Evolutionary conservation across 2,797 vertebrate genomes (phyloP).

Genomic region (Spinus olivaceus): DNA sequence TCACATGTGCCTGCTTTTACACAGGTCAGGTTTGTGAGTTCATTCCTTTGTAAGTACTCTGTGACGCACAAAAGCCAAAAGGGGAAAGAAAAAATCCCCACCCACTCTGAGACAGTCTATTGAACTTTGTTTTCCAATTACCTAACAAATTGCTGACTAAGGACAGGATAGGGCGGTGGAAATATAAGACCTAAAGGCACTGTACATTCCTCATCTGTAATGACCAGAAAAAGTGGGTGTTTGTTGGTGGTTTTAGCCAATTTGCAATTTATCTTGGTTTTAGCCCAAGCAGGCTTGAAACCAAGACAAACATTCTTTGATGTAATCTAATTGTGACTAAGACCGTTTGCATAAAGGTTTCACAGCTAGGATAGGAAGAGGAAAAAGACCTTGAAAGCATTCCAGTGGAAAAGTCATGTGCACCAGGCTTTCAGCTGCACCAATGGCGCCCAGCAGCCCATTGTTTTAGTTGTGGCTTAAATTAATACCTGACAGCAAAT

Average conservation of each 20-base stretch:
- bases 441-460: conserved; percentile 30
- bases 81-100: conserved; percentile 51
- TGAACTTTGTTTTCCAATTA: conserved; percentile 52
- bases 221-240: conserved; percentile 35
- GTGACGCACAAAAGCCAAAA: conserved; percentile 48
- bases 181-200: conserved; percentile 13
- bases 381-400: conserved; percentile 53
- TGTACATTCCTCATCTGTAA: conserved; percentile 51
- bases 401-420: conserved; percentile 63
- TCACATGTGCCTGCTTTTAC: background rate
- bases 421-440: background rate
- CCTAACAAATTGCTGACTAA: conserved; percentile 63
- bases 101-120: conserved; percentile 41
- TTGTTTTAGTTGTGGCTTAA: conserved; percentile 17
- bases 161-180: conserved; percentile 48
- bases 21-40: background rate
- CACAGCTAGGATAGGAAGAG: conserved; percentile 51
- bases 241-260: conserved; percentile 47
- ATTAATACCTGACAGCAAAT: conserved; percentile 61
- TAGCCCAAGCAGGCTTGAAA: conserved; percentile 72
- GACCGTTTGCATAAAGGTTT: conserved; percentile 51
- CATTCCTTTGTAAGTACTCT: conserved; percentile 16
- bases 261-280: conserved; percentile 74
- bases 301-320: conserved; percentile 78
- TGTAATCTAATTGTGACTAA: conserved; percentile 69